A percentile compares a stretch with the other conserved stretches of the same genome.
These are phyloP conservation scores for Schizaphis graminum DNA, from an alignment of 2,888 invertebrate genomes.

Conservation along the genomic window DNA sequence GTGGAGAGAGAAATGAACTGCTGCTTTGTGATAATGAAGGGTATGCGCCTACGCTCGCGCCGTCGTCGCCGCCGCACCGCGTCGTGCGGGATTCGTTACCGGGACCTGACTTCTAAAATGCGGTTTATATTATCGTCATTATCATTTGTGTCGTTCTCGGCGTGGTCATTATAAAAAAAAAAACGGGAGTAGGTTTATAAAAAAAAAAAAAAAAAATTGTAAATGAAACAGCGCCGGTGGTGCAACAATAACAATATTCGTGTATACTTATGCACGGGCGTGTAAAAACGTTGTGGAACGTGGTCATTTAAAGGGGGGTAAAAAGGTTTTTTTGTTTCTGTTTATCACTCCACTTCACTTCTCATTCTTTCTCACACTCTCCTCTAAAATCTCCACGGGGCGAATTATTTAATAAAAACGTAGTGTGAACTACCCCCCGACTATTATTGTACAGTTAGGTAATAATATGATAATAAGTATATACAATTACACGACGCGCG, in stretches of 20 bases:
- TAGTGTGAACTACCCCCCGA: conserved; percentile 15
- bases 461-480: background rate
- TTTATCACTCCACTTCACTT: background rate
- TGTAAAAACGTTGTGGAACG: conserved; percentile 35
- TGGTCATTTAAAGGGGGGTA: conserved; percentile 15
- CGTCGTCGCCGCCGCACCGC: background rate
- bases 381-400: background rate
- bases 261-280: background rate
- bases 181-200: background rate
- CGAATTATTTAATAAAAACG: background rate
- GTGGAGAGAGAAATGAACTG: background rate
- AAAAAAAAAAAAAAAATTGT: background rate
- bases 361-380: background rate
- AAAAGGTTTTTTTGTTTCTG: conserved; percentile 32
- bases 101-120: conserved; percentile 23
- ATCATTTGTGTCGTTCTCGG: conserved; percentile 33
- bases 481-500: background rate
- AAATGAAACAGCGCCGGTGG: background rate
- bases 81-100: conserved; percentile 31
- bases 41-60: conserved; percentile 10
- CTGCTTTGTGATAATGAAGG: conserved; percentile 56
- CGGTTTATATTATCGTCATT: conserved; percentile 60
- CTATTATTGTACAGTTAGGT: background rate
- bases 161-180: conserved; percentile 39
- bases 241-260: background rate